Evolutionary conservation across 1,140 invertebrate genomes (phyloP), one percentile per base, ranked within the genome.

Genomic region (Patella vulgata): DNA sequence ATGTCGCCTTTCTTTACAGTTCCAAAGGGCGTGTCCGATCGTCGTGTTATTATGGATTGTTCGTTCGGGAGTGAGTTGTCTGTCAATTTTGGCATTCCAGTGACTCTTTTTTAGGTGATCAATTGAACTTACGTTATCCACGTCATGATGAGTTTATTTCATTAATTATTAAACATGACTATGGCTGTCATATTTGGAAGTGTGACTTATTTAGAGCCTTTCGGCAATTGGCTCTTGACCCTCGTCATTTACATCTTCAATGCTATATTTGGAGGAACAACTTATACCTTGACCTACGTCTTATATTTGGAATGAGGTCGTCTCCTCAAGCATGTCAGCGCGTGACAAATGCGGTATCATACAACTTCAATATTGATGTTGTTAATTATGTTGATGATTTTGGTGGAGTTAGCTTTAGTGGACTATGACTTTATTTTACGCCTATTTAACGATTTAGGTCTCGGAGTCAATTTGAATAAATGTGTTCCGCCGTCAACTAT

Each of bases 251-350:
- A 19, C 39, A 56, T 19, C 43, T 56, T 21, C 53, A 56, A 28
- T 39, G 42, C 17, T 56, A 40, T 42, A 25, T 40, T 8, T 54
- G 52, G 52, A 54, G 19, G 23, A 39, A 25, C 9, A 19, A 56
- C 23, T 43, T 44, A 43, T 56, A 31, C 30, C 42, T 56, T 44
- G 53, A 56, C 36, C 42, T 19, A 30, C 40, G 53, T 14, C 28
- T 56, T 1, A 56, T 56, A 4, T 56, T 56, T 33, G 53, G 53
- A 3, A 54, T 54, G 53, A 8, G 42, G 0, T 44, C 53, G 27
- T 44, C 53, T n/a, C 27, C 40, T 0, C 42, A 56, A 25, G 53
- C 53, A 0, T 46, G 40, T 19, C 27, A 56, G 21, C 52, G 52
- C 12, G 42, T 25, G 5, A 54, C 53, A 5, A 56, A 44, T 31